These are phyloP conservation scores for Scolopax mira DNA, from an alignment of 2,113 vertebrate genomes.

Conservation along the genomic window DNA sequence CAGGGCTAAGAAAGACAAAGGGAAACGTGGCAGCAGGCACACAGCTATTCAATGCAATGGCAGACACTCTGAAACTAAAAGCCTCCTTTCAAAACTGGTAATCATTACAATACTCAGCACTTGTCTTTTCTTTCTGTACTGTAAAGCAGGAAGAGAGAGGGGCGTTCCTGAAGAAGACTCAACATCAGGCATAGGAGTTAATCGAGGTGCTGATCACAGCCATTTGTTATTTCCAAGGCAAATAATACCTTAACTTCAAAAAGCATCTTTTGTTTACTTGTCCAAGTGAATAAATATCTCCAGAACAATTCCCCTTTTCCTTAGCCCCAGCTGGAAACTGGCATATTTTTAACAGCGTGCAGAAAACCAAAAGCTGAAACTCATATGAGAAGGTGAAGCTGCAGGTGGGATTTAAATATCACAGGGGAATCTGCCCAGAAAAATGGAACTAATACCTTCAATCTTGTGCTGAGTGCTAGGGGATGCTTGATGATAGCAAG, in stretches of 20 bases:
- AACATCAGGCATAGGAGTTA: not conserved
- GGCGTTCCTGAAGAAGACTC: not conserved
- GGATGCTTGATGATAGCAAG: not conserved
- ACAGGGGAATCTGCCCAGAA: not conserved
- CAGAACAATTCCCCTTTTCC: not conserved
- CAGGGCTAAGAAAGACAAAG: not conserved
- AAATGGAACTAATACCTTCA: constrained; percentile 43
- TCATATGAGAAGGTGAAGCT: not conserved
- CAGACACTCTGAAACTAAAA: not conserved
- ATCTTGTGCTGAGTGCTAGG: not conserved
- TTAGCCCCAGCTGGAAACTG: not conserved
- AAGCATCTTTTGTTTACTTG: not conserved
- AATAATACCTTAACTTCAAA: not conserved
- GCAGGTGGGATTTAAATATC: constrained; percentile 12
- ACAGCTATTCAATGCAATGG: not conserved
- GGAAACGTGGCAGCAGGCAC: not conserved
- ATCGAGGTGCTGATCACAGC: not conserved
- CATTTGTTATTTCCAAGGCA: not conserved
- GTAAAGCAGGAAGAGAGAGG: not conserved
- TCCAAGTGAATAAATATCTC: not conserved
- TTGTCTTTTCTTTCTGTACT: not conserved
- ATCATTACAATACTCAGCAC: not conserved
- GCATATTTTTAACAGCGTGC: not conserved
- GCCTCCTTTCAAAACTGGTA: not conserved
- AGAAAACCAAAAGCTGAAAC: not conserved